Percentiles rank a stretch among this genome's conserved stretches.
Conservation (phyloP, 2,888 invertebrate genomes). For the Hyalella azteca region DNA sequence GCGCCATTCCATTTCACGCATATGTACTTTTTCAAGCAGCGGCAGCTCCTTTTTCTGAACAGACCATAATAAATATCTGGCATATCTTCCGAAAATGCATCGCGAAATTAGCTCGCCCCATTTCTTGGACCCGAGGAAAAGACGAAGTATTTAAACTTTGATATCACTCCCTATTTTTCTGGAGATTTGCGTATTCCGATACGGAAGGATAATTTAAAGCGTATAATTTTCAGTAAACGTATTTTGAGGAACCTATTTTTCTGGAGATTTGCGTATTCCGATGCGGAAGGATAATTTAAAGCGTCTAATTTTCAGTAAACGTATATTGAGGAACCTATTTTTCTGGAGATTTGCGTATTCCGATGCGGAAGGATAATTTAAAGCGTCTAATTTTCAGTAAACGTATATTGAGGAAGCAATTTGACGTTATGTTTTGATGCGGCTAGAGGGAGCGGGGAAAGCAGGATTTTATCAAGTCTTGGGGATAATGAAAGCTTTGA, state of each 20-base stretch:
- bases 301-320: not conserved
- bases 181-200: not conserved
- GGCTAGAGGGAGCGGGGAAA: not conserved
- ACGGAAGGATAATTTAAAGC: not conserved
- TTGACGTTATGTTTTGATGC: not conserved
- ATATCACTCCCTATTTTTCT: not conserved
- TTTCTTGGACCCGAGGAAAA: no score
- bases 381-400: not conserved
- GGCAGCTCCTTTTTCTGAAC: no score
- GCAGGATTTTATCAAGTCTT: no score
- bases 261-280: not conserved
- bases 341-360: not conserved
- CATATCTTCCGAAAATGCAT: no score
- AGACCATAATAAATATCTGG: no score
- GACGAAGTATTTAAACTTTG: not conserved
- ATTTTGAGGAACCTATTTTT: no score
- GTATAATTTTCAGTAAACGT: not conserved
- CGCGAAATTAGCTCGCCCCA: no score
- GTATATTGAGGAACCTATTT: no score
- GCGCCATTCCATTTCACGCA: no score
- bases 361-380: not conserved
- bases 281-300: not conserved
- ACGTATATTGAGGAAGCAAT: slow-evolving; percentile 33
- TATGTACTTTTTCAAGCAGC: no score
- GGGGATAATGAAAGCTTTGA: no score